Conservation (phyloP, 2,797 vertebrate species). For the Rhinogobio ventralis region DNA sequence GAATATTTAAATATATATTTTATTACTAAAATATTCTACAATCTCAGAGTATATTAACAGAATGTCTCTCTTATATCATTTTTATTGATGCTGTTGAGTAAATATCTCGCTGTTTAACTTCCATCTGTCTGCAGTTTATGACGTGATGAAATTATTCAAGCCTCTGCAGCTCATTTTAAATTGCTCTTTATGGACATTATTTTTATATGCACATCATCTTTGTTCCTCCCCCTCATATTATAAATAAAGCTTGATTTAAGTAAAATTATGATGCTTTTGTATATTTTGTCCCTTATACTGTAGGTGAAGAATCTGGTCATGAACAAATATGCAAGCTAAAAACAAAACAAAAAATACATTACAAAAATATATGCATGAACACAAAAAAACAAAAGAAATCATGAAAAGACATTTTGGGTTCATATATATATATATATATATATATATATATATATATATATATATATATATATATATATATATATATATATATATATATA, state of each 20-base stretch:
- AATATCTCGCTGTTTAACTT: constrained; percentile 37
- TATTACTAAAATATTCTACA: background rate
- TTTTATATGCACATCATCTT: constrained; percentile 39
- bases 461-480: too few relatives aligned
- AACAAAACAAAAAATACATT: background rate
- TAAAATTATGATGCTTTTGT: constrained; percentile 53
- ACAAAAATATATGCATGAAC: background rate
- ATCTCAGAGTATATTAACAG: background rate
- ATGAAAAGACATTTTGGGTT: background rate
- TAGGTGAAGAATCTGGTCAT: constrained; percentile 14
- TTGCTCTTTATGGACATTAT: constrained; percentile 42
- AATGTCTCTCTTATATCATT: background rate
- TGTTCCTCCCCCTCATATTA: constrained; percentile 32
- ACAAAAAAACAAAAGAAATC: background rate
- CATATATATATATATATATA: background rate
- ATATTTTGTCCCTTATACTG: constrained; percentile 54
- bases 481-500: too few relatives aligned
- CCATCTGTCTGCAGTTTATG: constrained; percentile 39
- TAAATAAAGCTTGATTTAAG: constrained; percentile 60
- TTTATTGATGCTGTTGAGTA: constrained; percentile 24
- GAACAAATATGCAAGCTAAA: background rate
- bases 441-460: too few relatives aligned
- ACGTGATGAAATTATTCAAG: constrained; percentile 39
- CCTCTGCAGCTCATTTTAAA: constrained; percentile 39
- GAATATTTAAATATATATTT: background rate